These are phyloP conservation scores for Sus scrofa DNA, from an alignment of 2,113 vertebrate species.

Conservation along the genomic window T2T-Sscrofa CM000822.6:26494001-26494500, in stretches of 20 bases:
- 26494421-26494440: not conserved
- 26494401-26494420: slow-evolving; percentile 2
- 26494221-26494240: not conserved
- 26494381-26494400: not conserved
- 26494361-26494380: slow-evolving; percentile 21
- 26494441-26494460: not conserved
- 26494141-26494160: slow-evolving; percentile 24
- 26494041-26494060: not conserved
- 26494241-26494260: no score
- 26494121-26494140: slow-evolving; percentile 37
- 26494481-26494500: not conserved
- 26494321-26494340: not conserved
- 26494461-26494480: not conserved
- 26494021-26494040: slow-evolving; percentile 16
- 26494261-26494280: not conserved
- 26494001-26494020: slow-evolving; percentile 17
- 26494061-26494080: slow-evolving; percentile 47
- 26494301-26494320: not conserved
- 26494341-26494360: slow-evolving; percentile 38
- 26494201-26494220: slow-evolving; percentile 41
- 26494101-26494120: slow-evolving; percentile 15
- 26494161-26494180: not conserved
- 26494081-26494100: slow-evolving; percentile 29
- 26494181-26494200: not conserved
- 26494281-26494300: not conserved